Percentiles rank a stretch among this genome's conserved stretches.
These are phyloP conservation scores for Dynastes hyllus DNA, from an alignment of 2,888 invertebrate genomes.

Conservation along the genomic window DNA sequence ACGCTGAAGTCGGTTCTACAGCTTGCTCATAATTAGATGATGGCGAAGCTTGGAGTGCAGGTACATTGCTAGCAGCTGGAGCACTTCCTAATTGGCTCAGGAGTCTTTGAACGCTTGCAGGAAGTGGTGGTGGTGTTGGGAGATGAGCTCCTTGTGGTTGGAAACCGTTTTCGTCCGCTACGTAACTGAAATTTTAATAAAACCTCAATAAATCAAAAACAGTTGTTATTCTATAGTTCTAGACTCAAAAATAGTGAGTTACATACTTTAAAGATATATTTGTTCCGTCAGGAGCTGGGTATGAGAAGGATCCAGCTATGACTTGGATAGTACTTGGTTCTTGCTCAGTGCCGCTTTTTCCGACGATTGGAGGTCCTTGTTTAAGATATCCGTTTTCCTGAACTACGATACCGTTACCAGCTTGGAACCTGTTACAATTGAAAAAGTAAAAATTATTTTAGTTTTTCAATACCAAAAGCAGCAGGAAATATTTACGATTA, in stretches of 20 bases:
- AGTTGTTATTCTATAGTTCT: background rate
- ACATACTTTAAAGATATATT: slow-evolving; percentile 71
- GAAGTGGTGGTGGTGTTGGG: slow-evolving; percentile 69
- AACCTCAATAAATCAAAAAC: background rate
- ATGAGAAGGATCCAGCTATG: slow-evolving; percentile 68
- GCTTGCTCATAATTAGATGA: slow-evolving; percentile 23
- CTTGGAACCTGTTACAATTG: slow-evolving; percentile 18
- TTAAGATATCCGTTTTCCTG: slow-evolving; percentile 42
- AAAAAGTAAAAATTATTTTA: background rate
- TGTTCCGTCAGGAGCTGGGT: slow-evolving; percentile 72
- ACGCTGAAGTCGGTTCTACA: slow-evolving; percentile 10
- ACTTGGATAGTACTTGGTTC: slow-evolving; percentile 59
- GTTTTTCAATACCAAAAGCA: no score
- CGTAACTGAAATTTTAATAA: slow-evolving; percentile 61
- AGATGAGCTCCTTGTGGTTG: slow-evolving; percentile 72
- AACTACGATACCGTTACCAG: slow-evolving; percentile 37
- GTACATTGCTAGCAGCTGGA: slow-evolving; percentile 59
- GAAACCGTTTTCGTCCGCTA: slow-evolving; percentile 74
- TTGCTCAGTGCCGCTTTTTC: slow-evolving; percentile 2
- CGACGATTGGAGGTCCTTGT: slow-evolving; percentile 1
- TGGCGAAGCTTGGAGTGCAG: slow-evolving; percentile 18
- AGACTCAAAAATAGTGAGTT: background rate
- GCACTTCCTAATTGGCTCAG: slow-evolving; percentile 73
- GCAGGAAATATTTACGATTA: background rate
- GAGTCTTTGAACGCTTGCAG: slow-evolving; percentile 74